A percentile compares a stretch with the other conserved stretches of the same genome.
These are phyloP conservation scores for Nesogale talazaci DNA, from an alignment of 2,113 vertebrate genomes.

Conservation along the genomic window DNA sequence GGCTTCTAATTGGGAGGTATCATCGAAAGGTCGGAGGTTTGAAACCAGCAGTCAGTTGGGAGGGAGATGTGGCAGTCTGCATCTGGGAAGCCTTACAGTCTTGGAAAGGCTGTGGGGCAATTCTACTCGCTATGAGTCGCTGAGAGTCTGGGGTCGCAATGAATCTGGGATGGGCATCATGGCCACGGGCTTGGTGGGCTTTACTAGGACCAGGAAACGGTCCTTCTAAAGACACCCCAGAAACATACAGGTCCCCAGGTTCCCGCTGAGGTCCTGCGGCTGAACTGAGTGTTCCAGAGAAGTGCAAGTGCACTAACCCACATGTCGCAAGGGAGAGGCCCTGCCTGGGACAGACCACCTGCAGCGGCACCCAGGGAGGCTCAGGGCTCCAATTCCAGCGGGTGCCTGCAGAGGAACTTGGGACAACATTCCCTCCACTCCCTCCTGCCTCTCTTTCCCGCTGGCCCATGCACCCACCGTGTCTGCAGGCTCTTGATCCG, in stretches of 20 bases:
- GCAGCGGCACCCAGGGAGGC: not conserved
- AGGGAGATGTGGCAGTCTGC: not conserved
- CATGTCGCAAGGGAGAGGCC: accelerated
- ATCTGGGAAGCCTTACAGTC: not conserved
- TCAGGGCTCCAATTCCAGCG: accelerated
- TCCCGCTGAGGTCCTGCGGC: not conserved
- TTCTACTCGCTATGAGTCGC: not conserved
- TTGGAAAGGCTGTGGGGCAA: not conserved
- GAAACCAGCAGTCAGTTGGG: not conserved
- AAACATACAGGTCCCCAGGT: not conserved
- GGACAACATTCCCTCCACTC: too few relatives aligned
- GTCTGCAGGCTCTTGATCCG: slow-evolving; percentile 97
- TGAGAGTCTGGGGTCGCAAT: not conserved
- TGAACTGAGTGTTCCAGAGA: not conserved
- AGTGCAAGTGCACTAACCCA: accelerated
- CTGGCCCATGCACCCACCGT: slow-evolving; percentile 81
- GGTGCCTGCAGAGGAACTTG: not conserved
- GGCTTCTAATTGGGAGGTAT: not conserved
- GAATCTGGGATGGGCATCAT: too few relatives aligned
- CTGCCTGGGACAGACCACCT: not conserved
- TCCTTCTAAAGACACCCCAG: not conserved
- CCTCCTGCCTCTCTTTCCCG: accelerated
- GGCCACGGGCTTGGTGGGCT: not conserved
- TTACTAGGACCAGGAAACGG: not conserved
- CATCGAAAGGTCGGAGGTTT: not conserved